Percentiles rank a stretch among this genome's conserved stretches.
These are phyloP conservation scores for Caenorhabditis latens DNA, from an alignment of 1,140 invertebrate genomes.

Conservation along the genomic window DNA sequence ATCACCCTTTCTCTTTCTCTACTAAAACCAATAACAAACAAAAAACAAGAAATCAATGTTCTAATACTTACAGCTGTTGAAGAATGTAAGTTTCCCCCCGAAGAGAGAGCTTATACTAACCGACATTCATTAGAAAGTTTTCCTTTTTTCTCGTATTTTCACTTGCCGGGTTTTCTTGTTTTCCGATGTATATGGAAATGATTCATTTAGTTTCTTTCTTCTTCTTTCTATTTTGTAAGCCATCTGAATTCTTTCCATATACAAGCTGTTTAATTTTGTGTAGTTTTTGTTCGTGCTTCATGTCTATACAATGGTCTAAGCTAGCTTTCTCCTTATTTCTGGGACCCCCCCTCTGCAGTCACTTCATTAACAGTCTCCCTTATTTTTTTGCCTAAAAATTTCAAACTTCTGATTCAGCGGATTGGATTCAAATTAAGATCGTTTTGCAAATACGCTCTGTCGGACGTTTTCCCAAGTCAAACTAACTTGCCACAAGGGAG, in stretches of 20 bases:
- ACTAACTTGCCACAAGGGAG: too few species aligned
- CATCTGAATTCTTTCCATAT: neutral
- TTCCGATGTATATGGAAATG: neutral
- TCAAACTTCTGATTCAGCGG: neutral
- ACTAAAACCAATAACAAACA: neutral
- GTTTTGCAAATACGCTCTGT: too few species aligned
- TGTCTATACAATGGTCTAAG: neutral
- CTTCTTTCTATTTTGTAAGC: too few species aligned
- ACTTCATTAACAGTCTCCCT: neutral
- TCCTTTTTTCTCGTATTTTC: slow-evolving; percentile 1
- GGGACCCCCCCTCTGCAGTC: neutral
- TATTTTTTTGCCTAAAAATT: neutral
- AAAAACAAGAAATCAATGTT: neutral
- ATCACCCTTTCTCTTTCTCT: neutral
- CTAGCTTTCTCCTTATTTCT: slow-evolving; percentile 33
- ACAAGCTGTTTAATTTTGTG: neutral
- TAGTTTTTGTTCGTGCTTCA: slow-evolving; percentile 51
- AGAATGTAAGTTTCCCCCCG: slow-evolving; percentile 34
- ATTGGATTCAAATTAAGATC: too few species aligned
- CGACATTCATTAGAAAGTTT: neutral
- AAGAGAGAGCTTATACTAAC: neutral
- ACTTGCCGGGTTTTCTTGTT: neutral
- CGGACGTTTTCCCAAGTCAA: too few species aligned
- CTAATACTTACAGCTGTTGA: slow-evolving; percentile 40
- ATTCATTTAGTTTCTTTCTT: too few species aligned